A percentile compares a stretch with the other conserved stretches of the same genome.
phyloP scores from a whole-genome alignment of 2,888 invertebrate species.

The Drosophila pseudotalamancana region DNA sequence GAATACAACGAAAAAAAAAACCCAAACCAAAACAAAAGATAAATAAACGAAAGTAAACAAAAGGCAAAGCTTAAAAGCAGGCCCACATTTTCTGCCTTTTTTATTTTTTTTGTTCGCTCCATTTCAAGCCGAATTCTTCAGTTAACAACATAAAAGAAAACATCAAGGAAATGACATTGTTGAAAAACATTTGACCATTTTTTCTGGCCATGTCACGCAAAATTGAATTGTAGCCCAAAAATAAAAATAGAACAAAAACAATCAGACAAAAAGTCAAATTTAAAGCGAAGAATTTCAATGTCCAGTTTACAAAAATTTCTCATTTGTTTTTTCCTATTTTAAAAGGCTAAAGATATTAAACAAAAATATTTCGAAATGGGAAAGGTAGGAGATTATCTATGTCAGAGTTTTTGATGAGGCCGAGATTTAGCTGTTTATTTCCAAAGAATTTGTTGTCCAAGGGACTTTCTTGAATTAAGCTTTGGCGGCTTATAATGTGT shows the following conservation, averaged over 20 bases:
- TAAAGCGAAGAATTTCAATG: conserved; percentile 11
- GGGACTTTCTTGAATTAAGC: too few relatives aligned
- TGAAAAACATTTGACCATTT: conserved; percentile 78
- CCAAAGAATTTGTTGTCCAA: too few relatives aligned
- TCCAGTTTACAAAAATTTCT: neutral
- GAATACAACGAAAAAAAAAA: conserved; percentile 24
- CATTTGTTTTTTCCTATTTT: neutral
- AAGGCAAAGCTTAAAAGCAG: conserved; percentile 35
- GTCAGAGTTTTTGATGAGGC: neutral
- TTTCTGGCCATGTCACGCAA: conserved; percentile 61
- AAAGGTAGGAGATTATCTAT: neutral
- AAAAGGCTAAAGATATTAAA: neutral
- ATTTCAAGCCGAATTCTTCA: conserved; percentile 75
- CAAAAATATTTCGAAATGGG: neutral
- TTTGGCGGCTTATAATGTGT: too few relatives aligned
- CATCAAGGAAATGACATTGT: conserved; percentile 76
- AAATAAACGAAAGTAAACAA: conserved; percentile 58
- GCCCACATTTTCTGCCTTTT: conserved; percentile 9
- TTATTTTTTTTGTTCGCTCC: conserved; percentile 18
- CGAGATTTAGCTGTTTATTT: too few relatives aligned
- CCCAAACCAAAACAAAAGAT: conserved; percentile 36
- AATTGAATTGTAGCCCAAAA: conserved; percentile 69
- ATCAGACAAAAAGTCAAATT: conserved; percentile 24
- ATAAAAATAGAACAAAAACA: neutral
- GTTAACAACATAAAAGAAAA: conserved; percentile 52